Evolutionary conservation across 2,888 invertebrate species (phyloP), one percentile per base, ranked within the genome.

Genomic region (Cepaea hortensis): DNA sequence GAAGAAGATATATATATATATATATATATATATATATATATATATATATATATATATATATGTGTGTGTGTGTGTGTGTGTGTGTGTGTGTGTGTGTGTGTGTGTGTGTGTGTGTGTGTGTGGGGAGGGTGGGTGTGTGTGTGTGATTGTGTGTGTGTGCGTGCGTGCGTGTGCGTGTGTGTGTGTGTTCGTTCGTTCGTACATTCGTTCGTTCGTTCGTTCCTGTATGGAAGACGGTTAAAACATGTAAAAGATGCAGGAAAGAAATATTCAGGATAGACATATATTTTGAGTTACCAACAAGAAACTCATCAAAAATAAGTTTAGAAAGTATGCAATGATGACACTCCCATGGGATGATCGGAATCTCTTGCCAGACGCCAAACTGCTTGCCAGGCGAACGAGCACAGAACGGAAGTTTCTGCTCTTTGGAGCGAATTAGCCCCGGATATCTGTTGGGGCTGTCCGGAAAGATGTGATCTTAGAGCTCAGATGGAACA

Each of bases 391-490:
- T 68, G 68, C 46, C 48, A 70, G 68, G 23, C n/a, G 20, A 48
- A 20, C 35, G 68, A 68, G 48, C 68, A 48, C 50, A 11, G 48
- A 70, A 68, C 81, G 48, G 81, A 81, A 81, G 81, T n/a, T 68
- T 68, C 20, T 65, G 48, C 65, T 70, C 20, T 35, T 35, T 81
- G 68, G n/a, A 65, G 81, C 48, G 81, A 70, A 81, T 48, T 81
- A 7, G 15, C 9, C 68, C 35, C 70, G 81, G 46, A 48, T 68
- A 55, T 55, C 18, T 76, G 76, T n/a, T 46, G 55, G 73, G 23
- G 11, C 73, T 46, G 73, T 73, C 13, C 73, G 46, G 73, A n/a
- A 23, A 72, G n/a, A 72, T 20, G n/a, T 23, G 72, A 72, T 23
- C 23, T 20, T 23, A 72, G n/a, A 9, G 20, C n/a, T n/a, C 46